These are phyloP conservation scores for Sinotaia quadrata DNA, from an alignment of 2,888 invertebrate species.

Conservation along the genomic window DNA sequence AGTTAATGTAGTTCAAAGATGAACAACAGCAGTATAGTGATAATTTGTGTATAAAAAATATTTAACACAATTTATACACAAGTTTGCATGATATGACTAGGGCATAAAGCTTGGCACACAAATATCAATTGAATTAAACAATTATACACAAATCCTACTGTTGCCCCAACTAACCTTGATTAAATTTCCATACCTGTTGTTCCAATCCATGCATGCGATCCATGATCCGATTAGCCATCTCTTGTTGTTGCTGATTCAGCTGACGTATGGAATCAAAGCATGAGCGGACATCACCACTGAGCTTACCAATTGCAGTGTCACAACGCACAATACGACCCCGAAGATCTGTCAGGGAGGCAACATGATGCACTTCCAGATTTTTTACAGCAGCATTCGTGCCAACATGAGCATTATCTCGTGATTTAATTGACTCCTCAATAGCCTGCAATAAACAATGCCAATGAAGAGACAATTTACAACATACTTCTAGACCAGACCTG, in stretches of 20 bases:
- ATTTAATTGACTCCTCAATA: slow-evolving; percentile 63
- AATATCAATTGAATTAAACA: too few species aligned
- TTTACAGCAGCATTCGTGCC: slow-evolving; percentile 67
- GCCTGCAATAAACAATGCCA: slow-evolving; percentile 42
- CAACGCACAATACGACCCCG: slow-evolving; percentile 69
- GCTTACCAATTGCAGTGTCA: slow-evolving; percentile 68
- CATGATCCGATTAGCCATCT: slow-evolving; percentile 53
- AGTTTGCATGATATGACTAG: too few species aligned
- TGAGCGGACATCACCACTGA: slow-evolving; percentile 61
- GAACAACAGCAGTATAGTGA: too few species aligned
- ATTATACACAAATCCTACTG: too few species aligned
- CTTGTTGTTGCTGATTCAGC: slow-evolving; percentile 56
- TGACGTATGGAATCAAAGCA: slow-evolving; percentile 62
- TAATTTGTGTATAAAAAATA: too few species aligned
- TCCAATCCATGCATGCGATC: slow-evolving; percentile 66
- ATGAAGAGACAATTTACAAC: too few species aligned
- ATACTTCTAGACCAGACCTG: too few species aligned
- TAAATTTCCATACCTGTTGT: slow-evolving; percentile 60
- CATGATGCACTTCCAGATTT: slow-evolving; percentile 70
- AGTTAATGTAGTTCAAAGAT: too few species aligned
- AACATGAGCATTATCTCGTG: slow-evolving; percentile 55
- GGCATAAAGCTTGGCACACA: too few species aligned
- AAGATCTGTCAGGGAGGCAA: slow-evolving; percentile 68
- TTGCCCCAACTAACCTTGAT: too few species aligned
- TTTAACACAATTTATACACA: too few species aligned